These are phyloP conservation scores for Steinernema scapterisci DNA, from an alignment of 2,888 invertebrate genomes.

Conservation along the genomic window DNA sequence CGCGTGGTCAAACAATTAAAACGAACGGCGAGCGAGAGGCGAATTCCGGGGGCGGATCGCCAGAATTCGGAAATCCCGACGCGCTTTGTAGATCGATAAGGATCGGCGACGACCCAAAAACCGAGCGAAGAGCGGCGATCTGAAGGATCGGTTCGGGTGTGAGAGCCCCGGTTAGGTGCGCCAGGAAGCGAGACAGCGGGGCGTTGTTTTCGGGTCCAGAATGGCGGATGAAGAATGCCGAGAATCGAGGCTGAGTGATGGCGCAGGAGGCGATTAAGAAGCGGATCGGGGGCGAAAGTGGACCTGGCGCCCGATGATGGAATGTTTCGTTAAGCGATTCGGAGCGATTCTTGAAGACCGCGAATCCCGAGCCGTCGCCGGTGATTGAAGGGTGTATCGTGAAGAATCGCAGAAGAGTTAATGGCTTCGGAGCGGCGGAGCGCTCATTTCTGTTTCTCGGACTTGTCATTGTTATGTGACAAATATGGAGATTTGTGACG, in stretches of 20 bases:
- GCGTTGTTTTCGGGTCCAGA: slow-evolving; percentile 15
- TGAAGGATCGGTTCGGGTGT: slow-evolving; percentile 8
- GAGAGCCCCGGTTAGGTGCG: too few relatives aligned
- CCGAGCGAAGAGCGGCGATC: not conserved
- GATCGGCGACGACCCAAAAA: slow-evolving; percentile 24
- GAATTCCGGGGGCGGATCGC: too few relatives aligned
- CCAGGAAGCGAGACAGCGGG: not conserved
- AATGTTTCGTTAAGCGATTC: slow-evolving; percentile 1
- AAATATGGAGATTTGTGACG: too few relatives aligned
- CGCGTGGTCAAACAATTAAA: slow-evolving; percentile 29
- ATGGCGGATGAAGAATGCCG: not conserved
- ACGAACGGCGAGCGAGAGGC: not conserved
- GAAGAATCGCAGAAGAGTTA: not conserved
- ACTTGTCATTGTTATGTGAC: too few relatives aligned
- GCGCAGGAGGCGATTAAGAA: not conserved
- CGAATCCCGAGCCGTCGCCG: too few relatives aligned
- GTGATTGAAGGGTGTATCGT: not conserved
- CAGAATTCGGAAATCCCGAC: not conserved
- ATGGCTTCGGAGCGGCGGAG: not conserved
- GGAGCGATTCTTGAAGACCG: not conserved
- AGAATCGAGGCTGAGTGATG: not conserved
- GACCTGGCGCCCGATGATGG: not conserved
- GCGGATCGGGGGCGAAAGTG: not conserved
- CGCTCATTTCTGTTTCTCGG: not conserved
- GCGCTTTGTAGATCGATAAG: slow-evolving; percentile 28